These are phyloP conservation scores for Acrocephalus scirpaceus DNA, from an alignment of 2,797 vertebrate species.

Conservation along the genomic window DNA sequence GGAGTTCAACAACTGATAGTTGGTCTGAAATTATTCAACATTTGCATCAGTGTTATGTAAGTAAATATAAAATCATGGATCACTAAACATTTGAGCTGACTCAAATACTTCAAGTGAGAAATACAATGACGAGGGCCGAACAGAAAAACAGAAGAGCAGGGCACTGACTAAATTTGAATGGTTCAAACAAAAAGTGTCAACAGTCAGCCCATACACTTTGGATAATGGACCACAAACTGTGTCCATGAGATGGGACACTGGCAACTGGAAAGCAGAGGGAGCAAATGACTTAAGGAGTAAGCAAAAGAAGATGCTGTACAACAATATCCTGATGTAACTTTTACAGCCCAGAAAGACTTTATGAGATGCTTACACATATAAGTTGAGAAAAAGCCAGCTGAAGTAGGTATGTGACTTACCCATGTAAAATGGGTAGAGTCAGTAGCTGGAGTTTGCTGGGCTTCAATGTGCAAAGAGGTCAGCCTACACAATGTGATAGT, in stretches of 20 bases:
- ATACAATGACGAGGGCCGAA: not conserved
- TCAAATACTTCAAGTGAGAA: not conserved
- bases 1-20: not conserved
- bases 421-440: not conserved
- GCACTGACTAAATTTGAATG: not conserved
- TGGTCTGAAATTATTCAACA: not conserved
- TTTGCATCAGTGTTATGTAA: not conserved
- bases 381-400: not conserved
- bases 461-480: not conserved
- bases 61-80: not conserved
- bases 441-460: not conserved
- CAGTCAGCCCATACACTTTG: not conserved
- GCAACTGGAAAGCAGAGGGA: not conserved
- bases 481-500: not conserved
- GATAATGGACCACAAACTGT: fast-evolving
- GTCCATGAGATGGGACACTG: not conserved
- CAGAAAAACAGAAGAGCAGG: not conserved
- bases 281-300: not conserved
- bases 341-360: not conserved
- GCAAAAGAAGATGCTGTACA: not conserved
- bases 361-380: not conserved
- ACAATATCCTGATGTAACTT: not conserved
- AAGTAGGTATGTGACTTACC: not conserved
- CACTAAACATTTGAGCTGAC: not conserved
- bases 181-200: not conserved